Base-by-base conservation (phyloP, 2,888 invertebrate species). In the Drosophila mettleri region DNA sequence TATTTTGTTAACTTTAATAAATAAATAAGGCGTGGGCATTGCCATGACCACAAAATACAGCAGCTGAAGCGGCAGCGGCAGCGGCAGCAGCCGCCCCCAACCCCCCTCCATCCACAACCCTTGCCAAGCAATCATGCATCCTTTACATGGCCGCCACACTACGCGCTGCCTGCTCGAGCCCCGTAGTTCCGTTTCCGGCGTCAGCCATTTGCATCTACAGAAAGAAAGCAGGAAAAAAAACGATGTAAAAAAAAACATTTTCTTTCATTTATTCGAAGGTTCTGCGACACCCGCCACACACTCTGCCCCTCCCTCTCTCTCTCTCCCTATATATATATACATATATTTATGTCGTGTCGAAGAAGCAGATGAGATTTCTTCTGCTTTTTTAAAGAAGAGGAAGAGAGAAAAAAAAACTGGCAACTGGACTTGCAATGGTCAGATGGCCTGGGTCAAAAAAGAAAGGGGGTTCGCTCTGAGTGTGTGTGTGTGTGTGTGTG, bases 111-210 rank as follows among this genome's bases (percentile, higher is more conserved):
- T 22, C 22, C 51, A 31, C 29, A 78, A 65, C 77, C 73, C 69
- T 67, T 63, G 20, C 38, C 69, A 60, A 86, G 87, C 81, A 86
- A 84, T 84, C 83, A 81, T 84, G 83, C 83, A 84, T 85, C 87
- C 85, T 71, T 80, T 68, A 64, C 78, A 71, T 71, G 76, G 73
- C 58, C 54, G 14, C 52, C 38, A 20, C 29, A 46, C 43, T 10
- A 43, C 46, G 38, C 55, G 14, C 12, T 18, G 33, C 16, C 10
- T 10, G 12, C 41, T 22, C 49, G 22, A 62, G 67, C 74, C 48
- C 70, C 66, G 69, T 69, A 84, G 81, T 86, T 84, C 86, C 86
- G 84, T 85, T 86, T 85, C 85, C 85, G 85, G 88, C 86, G 78
- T 73, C 80, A 77, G 80, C 83, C 83, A 85, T 89, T 85, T 89